phyloP scores from a whole-genome alignment of 2,113 vertebrate genomes.

The Bostrychus sinensis region DNA sequence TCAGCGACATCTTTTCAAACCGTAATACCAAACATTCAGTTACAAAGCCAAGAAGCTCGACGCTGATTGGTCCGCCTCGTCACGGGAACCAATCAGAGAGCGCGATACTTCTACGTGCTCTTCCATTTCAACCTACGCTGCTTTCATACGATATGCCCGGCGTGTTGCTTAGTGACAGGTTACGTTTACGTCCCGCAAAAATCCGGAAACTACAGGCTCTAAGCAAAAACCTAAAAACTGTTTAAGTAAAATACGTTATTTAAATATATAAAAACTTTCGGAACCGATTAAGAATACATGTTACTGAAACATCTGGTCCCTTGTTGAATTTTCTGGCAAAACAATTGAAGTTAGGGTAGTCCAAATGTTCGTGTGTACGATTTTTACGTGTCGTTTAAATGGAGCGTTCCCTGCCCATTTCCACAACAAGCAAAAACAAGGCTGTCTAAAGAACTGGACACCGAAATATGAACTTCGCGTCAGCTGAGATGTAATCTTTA shows the following conservation, averaged over 20 bases:
- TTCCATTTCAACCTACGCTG: background rate
- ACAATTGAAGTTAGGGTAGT: background rate
- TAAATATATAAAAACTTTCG: background rate
- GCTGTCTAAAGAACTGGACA: background rate
- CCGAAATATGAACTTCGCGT: background rate
- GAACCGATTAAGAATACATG: background rate
- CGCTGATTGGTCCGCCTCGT: slow-evolving; percentile 48
- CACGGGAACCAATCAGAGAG: slow-evolving; percentile 55
- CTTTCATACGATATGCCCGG: background rate
- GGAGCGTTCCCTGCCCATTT: slow-evolving; percentile 8
- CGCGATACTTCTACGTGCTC: slow-evolving; percentile 10
- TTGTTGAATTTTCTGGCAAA: background rate
- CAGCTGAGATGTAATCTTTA: background rate
- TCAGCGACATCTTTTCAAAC: slow-evolving; percentile 77
- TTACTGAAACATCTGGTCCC: background rate
- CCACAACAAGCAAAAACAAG: background rate
- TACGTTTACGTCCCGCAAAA: background rate
- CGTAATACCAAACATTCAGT: slow-evolving; percentile 24
- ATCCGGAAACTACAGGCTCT: accelerated
- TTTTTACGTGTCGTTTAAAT: background rate
- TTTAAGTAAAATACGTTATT: background rate
- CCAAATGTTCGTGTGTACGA: background rate
- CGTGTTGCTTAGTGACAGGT: slow-evolving; percentile 60
- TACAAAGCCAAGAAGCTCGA: slow-evolving; percentile 35
- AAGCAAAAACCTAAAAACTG: accelerated